Percentiles rank a stretch among this genome's conserved stretches.
Evolutionary conservation across 1,140 invertebrate genomes (phyloP).

Genomic region (Drosophila repleta): DNA sequence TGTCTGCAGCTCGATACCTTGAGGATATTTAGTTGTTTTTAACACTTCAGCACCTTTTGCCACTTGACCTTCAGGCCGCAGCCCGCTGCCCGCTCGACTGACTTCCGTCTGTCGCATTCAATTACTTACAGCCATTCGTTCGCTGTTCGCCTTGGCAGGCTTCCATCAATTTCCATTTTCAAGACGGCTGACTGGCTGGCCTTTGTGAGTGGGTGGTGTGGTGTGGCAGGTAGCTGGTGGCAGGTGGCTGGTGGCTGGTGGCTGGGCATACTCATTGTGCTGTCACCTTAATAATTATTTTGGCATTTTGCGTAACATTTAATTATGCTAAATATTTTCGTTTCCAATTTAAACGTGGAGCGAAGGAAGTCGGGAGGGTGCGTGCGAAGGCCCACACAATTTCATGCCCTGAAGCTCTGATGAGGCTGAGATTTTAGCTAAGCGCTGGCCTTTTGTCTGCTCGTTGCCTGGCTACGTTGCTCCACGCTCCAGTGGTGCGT

Average conservation of each 20-base stretch:
- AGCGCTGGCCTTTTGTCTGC: slow-evolving; percentile 24
- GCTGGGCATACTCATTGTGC: slow-evolving; percentile 51
- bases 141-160: neutral
- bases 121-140: slow-evolving; percentile 24
- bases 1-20: slow-evolving; percentile 8
- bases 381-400: no score
- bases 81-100: neutral
- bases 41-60: slow-evolving; percentile 10
- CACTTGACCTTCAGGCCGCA: neutral
- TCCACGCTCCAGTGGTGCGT: slow-evolving; percentile 5
- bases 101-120: slow-evolving; percentile 21
- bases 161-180: slow-evolving; percentile 40
- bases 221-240: no score
- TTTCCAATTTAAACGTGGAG: slow-evolving; percentile 21
- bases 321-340: slow-evolving; percentile 67
- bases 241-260: no score
- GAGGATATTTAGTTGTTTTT: slow-evolving; percentile 7
- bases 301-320: slow-evolving; percentile 66
- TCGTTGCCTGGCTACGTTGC: slow-evolving; percentile 24
- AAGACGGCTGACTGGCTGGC: neutral
- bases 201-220: no score
- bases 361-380: no score
- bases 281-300: slow-evolving; percentile 77
- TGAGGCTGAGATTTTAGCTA: slow-evolving; percentile 34
- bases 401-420: neutral